Evolutionary conservation across 2,113 vertebrate genomes (phyloP), one percentile per base, ranked within the genome.

Genomic region (Gopherus flavomarginatus): DNA sequence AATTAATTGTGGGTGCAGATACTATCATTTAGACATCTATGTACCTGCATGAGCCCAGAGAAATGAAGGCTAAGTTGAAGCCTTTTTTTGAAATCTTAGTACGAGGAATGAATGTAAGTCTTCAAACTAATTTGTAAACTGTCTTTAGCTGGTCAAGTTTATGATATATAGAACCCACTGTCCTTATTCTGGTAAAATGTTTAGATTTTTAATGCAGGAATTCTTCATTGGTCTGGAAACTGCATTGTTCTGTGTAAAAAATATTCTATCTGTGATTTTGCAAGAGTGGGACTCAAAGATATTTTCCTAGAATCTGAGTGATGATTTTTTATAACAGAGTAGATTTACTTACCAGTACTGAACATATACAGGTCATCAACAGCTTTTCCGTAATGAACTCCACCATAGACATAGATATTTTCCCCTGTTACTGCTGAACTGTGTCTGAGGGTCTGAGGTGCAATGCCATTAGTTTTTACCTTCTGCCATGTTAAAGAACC

Each of bases 381-480:
- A 49, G 94, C 89, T 79, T 62, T 96, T 53, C 97, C 95, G 44
- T 84, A 94, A 83, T 96, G 50, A 16, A 84, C 83, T 22, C 97
- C 97, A 95, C 95, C 98, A 50, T 97, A 98, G 19, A 98, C 95
- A 44, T 96, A 98, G 83, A 98, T 97, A 91, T 93, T 98, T 94
- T 98, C 97, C 22, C 94, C 96, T 59, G 96, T 78, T 4, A 94
- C 94, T 8, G 95, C 97, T 62, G 98, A 98, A 89, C 98, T 98
- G 91, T 97, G 96, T 77, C 92, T 91, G 49, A 98, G 89, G 19
- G 96, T 96, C 50, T 91, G 90, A 86, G 97, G 93, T 54, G 96
- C 86, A 80, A 98, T 10, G 4, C 96, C 98, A 31, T 94, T 52
- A 3, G 93, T 93, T 44, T 93, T 90, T 35, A 98, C 90, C 93